These are phyloP conservation scores for Macaria notata DNA, from an alignment of 2,888 invertebrate species.

Conservation along the genomic window DNA sequence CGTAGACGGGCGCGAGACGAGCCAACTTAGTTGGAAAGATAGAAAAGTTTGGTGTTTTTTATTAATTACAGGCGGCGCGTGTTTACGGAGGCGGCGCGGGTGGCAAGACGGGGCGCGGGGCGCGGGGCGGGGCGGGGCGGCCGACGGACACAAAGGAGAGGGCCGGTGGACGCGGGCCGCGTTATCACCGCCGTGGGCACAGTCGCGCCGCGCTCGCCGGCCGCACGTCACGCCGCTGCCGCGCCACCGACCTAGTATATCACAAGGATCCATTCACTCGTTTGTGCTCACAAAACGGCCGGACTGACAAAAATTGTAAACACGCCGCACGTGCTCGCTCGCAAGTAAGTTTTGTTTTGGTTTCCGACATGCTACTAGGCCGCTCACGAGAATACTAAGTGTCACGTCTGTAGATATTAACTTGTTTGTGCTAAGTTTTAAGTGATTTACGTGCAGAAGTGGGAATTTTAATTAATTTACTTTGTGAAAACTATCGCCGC, in stretches of 20 bases:
- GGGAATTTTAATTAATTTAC: no score
- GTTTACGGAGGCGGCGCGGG: conserved; percentile 53
- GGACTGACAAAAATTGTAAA: conserved; percentile 72
- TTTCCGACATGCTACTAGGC: neutral
- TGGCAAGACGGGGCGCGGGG: conserved; percentile 48
- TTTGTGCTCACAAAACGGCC: conserved; percentile 54
- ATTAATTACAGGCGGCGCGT: conserved; percentile 51
- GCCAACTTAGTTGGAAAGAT: conserved; percentile 49
- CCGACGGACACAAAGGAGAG: conserved; percentile 81
- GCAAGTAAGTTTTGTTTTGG: conserved; percentile 64
- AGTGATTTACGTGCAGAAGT: no score
- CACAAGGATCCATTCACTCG: conserved; percentile 37
- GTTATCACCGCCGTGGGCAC: conserved; percentile 72
- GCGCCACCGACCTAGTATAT: neutral
- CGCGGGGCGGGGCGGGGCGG: conserved; percentile 52
- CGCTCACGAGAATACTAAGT: no score
- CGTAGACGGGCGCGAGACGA: conserved; percentile 60
- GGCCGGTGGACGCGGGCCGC: conserved; percentile 62
- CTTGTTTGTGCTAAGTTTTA: no score
- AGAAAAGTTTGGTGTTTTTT: conserved; percentile 37
- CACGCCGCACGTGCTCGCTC: conserved; percentile 72
- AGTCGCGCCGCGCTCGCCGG: conserved; percentile 70
- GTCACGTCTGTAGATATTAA: no score
- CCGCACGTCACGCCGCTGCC: conserved; percentile 40
- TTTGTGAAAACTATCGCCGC: no score